Conservation (phyloP, 2,888 invertebrate species). For the Mimumesa dahlbomi region DNA sequence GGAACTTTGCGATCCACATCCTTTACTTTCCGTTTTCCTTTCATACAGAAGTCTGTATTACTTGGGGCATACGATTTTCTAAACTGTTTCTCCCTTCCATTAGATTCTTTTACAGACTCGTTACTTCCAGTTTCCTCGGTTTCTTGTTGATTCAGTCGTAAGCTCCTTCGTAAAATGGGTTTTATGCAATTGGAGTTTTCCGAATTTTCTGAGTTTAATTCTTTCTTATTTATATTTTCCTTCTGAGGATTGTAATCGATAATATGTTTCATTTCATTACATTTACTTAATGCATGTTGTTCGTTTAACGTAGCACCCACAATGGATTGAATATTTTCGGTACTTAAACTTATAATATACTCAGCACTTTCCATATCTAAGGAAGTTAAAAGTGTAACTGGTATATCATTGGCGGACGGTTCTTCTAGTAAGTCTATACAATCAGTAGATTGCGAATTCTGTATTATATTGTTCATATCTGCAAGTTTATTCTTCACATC, state of each 20-base stretch:
- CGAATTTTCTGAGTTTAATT: conserved; percentile 49
- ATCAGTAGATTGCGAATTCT: conserved; percentile 56
- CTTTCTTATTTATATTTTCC: conserved; percentile 43
- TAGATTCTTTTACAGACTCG: conserved; percentile 14
- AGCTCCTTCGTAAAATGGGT: conserved; percentile 73
- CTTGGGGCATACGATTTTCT: conserved; percentile 47
- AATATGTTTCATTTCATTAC: conserved; percentile 34
- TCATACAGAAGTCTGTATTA: conserved; percentile 45
- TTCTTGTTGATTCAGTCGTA: conserved; percentile 74
- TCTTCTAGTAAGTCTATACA: conserved; percentile 75
- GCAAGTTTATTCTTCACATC: conserved; percentile 54
- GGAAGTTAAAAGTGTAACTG: conserved; percentile 70
- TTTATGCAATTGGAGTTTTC: conserved; percentile 49
- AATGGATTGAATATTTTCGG: conserved; percentile 73
- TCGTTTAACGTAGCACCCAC: conserved; percentile 68
- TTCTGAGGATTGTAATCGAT: conserved; percentile 46
- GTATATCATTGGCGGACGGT: conserved; percentile 66
- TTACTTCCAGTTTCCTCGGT: conserved; percentile 66
- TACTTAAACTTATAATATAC: conserved; percentile 72
- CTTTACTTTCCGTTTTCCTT: conserved; percentile 58
- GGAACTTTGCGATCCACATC: conserved; percentile 66
- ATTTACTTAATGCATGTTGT: conserved; percentile 40
- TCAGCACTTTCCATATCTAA: conserved; percentile 74
- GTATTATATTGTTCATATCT: conserved; percentile 42
- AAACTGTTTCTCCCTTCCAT: conserved; percentile 32